These are phyloP conservation scores for Mystacides longicornis DNA, from an alignment of 2,888 invertebrate genomes.

Conservation along the genomic window DNA sequence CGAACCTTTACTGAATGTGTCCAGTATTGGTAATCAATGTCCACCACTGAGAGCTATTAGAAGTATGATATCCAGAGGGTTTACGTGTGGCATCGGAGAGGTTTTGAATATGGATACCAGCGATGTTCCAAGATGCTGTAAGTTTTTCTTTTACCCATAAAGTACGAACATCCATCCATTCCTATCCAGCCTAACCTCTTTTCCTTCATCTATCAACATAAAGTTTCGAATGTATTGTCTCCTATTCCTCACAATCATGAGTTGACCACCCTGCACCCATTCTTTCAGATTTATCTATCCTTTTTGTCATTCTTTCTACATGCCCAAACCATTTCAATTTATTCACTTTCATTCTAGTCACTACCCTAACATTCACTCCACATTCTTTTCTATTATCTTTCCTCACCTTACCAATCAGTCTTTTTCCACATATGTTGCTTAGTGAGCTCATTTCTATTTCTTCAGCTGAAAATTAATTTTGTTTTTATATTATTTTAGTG, in stretches of 20 bases:
- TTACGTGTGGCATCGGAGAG: constrained; percentile 89
- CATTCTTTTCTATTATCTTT: not conserved
- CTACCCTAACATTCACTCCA: too few species aligned
- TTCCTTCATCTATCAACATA: too few species aligned
- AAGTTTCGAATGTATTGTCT: constrained; percentile 6
- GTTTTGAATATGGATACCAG: constrained; percentile 89
- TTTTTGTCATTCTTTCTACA: too few species aligned
- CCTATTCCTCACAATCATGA: too few species aligned
- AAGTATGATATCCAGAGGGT: constrained; percentile 79
- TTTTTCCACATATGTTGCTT: not conserved
- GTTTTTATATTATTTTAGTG: constrained; percentile 49
- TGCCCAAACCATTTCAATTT: too few species aligned
- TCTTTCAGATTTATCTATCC: too few species aligned
- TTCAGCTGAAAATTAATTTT: too few species aligned
- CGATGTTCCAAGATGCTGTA: constrained; percentile 85
- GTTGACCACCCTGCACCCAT: too few species aligned
- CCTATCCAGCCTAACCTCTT: not conserved
- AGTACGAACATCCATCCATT: not conserved
- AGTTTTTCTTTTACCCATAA: constrained; percentile 38
- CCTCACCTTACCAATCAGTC: too few species aligned
- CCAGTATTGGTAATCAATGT: constrained; percentile 86
- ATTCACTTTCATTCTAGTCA: too few species aligned
- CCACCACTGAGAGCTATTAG: constrained; percentile 82
- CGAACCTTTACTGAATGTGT: constrained; percentile 81
- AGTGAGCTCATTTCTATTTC: too few species aligned